phyloP scores from a whole-genome alignment of 2,888 invertebrate genomes.

The Callosobruchus maculatus region DNA sequence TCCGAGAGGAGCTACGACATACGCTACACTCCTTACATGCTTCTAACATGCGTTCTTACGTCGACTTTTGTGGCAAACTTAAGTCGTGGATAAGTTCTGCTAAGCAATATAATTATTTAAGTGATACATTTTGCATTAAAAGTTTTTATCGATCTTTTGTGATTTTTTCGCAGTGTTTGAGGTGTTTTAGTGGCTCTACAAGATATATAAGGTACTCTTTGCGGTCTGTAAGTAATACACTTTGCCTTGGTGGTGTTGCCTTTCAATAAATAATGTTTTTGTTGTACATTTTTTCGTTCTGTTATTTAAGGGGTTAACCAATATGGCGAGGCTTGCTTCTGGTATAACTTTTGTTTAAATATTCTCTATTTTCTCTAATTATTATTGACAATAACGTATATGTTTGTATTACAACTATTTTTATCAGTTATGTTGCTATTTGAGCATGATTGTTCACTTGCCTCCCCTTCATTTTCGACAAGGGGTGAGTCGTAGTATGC shows the following conservation, averaged over 20 bases:
- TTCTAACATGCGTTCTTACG: slow-evolving; percentile 39
- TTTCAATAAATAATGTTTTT: slow-evolving; percentile 40
- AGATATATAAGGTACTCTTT: slow-evolving; percentile 31
- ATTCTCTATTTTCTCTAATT: slow-evolving; percentile 24
- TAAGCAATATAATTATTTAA: slow-evolving; percentile 51
- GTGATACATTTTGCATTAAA: slow-evolving; percentile 51
- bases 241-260: slow-evolving; percentile 23
- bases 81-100: slow-evolving; percentile 40
- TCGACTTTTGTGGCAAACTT: slow-evolving; percentile 37
- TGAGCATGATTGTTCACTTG: neutral
- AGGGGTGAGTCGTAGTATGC: neutral
- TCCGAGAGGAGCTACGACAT: slow-evolving; percentile 34
- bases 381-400: slow-evolving; percentile 9
- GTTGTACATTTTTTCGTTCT: slow-evolving; percentile 41
- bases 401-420: neutral
- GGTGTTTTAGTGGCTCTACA: slow-evolving; percentile 28
- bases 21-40: slow-evolving; percentile 37
- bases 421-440: neutral
- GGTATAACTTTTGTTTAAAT: slow-evolving; percentile 33
- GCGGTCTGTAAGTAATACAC: slow-evolving; percentile 17
- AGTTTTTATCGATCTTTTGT: slow-evolving; percentile 49
- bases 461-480: neutral
- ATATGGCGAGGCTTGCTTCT: slow-evolving; percentile 49
- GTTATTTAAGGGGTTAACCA: slow-evolving; percentile 48
- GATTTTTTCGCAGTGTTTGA: slow-evolving; percentile 41